Conservation (phyloP, 2,797 vertebrate genomes). For the Manis pentadactyla region DNA sequence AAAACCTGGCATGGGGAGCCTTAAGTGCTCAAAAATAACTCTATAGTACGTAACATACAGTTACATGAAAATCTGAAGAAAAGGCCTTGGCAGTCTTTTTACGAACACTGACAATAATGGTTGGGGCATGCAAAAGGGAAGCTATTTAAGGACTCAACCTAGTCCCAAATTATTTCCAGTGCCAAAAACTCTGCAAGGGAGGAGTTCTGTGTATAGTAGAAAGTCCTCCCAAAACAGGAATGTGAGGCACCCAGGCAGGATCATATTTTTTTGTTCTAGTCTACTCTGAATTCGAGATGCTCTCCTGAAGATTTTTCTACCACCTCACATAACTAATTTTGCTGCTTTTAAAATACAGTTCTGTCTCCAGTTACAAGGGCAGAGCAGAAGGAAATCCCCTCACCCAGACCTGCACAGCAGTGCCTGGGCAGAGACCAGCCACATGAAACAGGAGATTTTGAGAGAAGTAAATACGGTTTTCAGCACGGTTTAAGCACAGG, state of each 20-base stretch:
- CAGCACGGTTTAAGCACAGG: background rate
- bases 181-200: conserved; percentile 38
- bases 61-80: conserved; percentile 47
- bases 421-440: background rate
- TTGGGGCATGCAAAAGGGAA: conserved; percentile 68
- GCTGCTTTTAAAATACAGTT: background rate
- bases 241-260: background rate
- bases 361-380: background rate
- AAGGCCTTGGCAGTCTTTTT: conserved; percentile 60
- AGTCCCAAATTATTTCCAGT: background rate
- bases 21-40: conserved; percentile 73
- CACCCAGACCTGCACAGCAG: background rate
- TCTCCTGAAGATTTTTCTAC: background rate
- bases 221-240: background rate
- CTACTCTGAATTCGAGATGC: background rate
- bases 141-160: conserved; percentile 61
- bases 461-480: background rate
- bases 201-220: background rate
- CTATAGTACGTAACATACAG: conserved; percentile 61
- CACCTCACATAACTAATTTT: background rate
- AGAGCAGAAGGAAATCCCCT: background rate
- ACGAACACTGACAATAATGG: conserved; percentile 56
- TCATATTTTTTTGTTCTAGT: background rate
- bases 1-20: conserved; percentile 69
- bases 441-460: fast-evolving